A percentile compares a stretch with the other conserved stretches of the same genome.
Conservation (phyloP, 2,113 vertebrate species). For the zebrafish (Danio rerio) region DNA sequence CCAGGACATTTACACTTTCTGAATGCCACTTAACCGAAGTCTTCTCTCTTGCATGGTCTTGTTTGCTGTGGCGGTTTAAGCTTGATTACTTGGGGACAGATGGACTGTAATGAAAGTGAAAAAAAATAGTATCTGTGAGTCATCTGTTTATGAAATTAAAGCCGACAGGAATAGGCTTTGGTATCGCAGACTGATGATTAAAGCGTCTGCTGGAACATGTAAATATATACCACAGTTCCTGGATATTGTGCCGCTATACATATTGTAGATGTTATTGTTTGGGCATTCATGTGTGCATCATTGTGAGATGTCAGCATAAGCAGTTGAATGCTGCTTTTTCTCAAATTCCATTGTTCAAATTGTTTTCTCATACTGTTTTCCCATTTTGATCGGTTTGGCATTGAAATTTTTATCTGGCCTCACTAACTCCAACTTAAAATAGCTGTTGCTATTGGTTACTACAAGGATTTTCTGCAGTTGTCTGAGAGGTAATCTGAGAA, state of each 20-base stretch:
- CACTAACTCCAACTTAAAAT: conserved; percentile 42
- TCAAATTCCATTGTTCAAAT: background rate
- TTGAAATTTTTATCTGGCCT: background rate
- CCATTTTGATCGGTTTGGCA: background rate
- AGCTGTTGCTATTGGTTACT: conserved; percentile 72
- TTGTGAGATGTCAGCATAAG: background rate
- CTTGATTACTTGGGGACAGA: background rate
- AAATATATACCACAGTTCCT: conserved; percentile 5
- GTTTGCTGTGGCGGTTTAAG: conserved; percentile 2
- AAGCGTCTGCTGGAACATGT: conserved; percentile 29
- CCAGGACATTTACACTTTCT: background rate
- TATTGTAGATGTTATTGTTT: background rate
- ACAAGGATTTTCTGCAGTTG: conserved; percentile 39
- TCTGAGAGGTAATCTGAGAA: conserved; percentile 20
- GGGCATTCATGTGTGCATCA: background rate
- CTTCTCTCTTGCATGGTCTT: background rate
- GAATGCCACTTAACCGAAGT: conserved; percentile 2
- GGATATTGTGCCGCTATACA: background rate
- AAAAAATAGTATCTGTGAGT: background rate
- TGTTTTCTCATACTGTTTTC: background rate
- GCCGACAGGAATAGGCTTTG: background rate
- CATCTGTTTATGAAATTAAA: conserved; percentile 19
- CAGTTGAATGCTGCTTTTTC: background rate
- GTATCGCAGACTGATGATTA: conserved; percentile 34
- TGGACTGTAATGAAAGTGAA: background rate